phyloP scores from a whole-genome alignment of 2,797 vertebrate genomes.

The Microhierax caerulescens region DNA sequence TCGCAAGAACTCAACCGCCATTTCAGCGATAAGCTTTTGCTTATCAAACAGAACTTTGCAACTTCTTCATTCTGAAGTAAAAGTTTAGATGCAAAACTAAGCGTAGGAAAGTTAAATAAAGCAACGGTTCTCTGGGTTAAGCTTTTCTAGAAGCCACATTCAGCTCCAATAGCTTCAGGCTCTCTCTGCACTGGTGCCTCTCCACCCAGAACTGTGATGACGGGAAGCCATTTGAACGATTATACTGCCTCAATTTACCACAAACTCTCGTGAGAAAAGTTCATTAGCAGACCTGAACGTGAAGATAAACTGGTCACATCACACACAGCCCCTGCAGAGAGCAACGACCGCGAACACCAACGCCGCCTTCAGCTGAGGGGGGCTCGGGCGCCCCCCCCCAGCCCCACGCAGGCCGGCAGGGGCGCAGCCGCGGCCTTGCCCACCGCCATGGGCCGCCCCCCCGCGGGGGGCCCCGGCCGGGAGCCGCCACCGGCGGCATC shows the following conservation, averaged over 20 bases:
- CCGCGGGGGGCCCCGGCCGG: no score
- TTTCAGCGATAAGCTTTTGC: neutral
- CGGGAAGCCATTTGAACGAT: neutral
- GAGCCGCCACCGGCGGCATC: no score
- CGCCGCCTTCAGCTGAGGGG: rapidly evolving
- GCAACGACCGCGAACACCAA: rapidly evolving
- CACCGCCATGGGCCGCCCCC: neutral
- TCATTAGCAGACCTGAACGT: rapidly evolving
- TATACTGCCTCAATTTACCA: neutral
- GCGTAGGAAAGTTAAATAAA: neutral
- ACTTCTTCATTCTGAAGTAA: neutral
- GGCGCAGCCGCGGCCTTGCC: neutral
- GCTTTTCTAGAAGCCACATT: neutral
- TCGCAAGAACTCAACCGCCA: neutral
- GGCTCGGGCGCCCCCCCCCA: neutral
- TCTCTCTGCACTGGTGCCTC: neutral
- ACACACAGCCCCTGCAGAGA: no score
- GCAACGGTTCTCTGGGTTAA: neutral
- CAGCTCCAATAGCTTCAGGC: neutral
- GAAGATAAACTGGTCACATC: neutral
- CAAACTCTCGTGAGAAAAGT: neutral
- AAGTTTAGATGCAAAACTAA: neutral
- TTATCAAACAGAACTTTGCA: neutral
- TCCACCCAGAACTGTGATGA: neutral
- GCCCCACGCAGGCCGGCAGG: no score